Evolutionary conservation across 2,113 vertebrate genomes (phyloP).

Genomic region (Centropristis striata): DNA sequence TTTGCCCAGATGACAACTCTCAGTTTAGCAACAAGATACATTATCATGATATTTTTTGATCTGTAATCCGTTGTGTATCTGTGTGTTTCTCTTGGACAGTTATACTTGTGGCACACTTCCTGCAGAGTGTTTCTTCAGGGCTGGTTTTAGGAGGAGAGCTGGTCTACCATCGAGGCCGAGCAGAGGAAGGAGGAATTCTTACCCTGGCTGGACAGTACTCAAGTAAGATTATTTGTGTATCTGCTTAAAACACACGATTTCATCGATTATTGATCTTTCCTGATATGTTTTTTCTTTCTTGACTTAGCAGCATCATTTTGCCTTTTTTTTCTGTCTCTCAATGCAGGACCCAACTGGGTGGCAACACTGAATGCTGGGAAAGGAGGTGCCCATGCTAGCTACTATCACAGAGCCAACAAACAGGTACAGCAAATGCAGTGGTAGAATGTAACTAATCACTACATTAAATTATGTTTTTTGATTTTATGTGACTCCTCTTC

Average conservation of each 20-base stretch:
- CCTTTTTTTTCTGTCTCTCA: neutral
- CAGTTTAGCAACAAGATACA: neutral
- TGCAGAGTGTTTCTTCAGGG: slow-evolving; percentile 93
- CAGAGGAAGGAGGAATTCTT: slow-evolving; percentile 96
- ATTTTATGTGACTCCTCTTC: too few species aligned
- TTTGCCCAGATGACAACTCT: neutral
- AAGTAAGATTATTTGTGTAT: slow-evolving; percentile 77
- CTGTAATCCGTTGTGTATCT: slow-evolving; percentile 9
- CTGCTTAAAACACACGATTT: neutral
- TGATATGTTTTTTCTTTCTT: neutral
- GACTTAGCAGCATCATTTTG: neutral
- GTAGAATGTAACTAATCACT: too few species aligned
- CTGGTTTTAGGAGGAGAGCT: slow-evolving; percentile 96
- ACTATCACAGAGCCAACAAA: slow-evolving; percentile 95
- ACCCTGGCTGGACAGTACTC: slow-evolving; percentile 95
- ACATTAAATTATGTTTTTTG: too few species aligned
- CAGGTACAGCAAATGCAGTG: slow-evolving; percentile 83
- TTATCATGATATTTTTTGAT: neutral
- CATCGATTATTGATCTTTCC: neutral
- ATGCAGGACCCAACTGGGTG: slow-evolving; percentile 92
- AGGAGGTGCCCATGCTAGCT: slow-evolving; percentile 95
- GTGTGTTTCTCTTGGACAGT: slow-evolving; percentile 82
- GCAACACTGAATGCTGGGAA: slow-evolving; percentile 94
- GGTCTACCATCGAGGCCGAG: slow-evolving; percentile 94
- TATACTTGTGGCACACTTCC: slow-evolving; percentile 96